Evolutionary conservation across 2,113 vertebrate genomes (phyloP).

Genomic region (Panthera tigris): DNA sequence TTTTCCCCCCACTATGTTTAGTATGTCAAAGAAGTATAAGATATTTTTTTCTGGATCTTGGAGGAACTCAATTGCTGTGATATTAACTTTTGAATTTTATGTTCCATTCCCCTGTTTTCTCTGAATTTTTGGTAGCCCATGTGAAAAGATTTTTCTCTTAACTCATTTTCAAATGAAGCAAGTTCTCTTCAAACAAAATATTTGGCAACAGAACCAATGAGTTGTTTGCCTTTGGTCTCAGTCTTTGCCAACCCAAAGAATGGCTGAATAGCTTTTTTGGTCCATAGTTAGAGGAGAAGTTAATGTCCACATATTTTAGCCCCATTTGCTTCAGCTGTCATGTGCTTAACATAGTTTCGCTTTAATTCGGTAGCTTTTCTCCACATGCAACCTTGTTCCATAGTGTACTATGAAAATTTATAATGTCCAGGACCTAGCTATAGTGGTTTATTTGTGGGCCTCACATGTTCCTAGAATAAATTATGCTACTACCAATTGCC

Average conservation of each 20-base stretch:
- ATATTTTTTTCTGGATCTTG: not conserved
- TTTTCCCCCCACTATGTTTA: not conserved
- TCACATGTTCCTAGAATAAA: not conserved
- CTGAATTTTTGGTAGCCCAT: not conserved
- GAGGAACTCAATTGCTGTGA: not conserved
- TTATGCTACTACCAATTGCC: not conserved
- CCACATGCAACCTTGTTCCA: not conserved
- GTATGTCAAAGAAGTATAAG: not conserved
- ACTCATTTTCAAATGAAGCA: constrained; percentile 34
- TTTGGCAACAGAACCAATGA: not conserved
- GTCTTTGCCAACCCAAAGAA: not conserved
- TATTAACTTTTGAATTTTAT: not conserved
- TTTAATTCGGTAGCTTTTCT: not conserved
- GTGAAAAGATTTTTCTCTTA: not conserved
- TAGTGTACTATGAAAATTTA: not conserved
- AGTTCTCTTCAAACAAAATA: constrained; percentile 11
- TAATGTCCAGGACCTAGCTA: not conserved
- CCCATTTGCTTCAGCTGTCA: not conserved
- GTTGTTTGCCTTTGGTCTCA: not conserved
- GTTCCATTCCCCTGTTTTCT: not conserved
- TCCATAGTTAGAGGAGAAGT: not conserved
- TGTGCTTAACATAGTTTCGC: not conserved
- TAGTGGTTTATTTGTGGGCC: not conserved
- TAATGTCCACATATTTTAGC: not conserved
- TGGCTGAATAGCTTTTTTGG: not conserved